Evolutionary conservation across 1,140 invertebrate species (phyloP), one percentile per base, ranked within the genome.

Genomic region (Drosophila albomicans): DNA sequence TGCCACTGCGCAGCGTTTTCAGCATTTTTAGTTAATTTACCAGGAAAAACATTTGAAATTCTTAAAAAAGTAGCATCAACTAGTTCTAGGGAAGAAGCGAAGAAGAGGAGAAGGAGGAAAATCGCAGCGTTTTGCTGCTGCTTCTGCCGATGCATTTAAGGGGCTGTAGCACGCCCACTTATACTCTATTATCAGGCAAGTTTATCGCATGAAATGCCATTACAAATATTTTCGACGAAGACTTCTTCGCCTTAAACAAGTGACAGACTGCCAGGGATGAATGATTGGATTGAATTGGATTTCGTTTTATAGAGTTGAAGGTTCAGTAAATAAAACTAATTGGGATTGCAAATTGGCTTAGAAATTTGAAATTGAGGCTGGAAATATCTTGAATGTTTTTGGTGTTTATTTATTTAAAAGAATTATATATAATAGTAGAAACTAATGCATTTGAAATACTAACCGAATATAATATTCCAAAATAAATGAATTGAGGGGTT

Each of bases 11-110:
- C 46, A 85, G 90, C 90, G 90, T 88, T 91, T 91, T 91, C 86
- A 91, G 86, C 90, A 91, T 91, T 91, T 91, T 91, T 91, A 91
- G 90, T 91, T 90, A 91, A 91, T 91, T 91, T 91, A 90, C 90
- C 90, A 90, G 84, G 90, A 91, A 91, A 91, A 91, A 91, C 88
- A 91, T 88, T 88, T 88, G 85, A 88, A 88, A 88, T 88, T 88
- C 85, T 85, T 88, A 89, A 88, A 87, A 79, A 76, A 56, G 75
- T 85, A 49, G 81, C 85, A 75, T 78, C 80, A 72, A 87, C 79
- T 79, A 71, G 65, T 79, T 54, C 69, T 74, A 49, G 71, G 81
- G 81, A 85, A 88, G 4, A 16, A 16, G 3, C 0, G 20, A 25
- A 25, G 20, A 25, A 4, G 3, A 25, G 20, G 20, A 25, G 20